phyloP scores from a whole-genome alignment of 1,140 invertebrate genomes.

The Anoplophora glabripennis region DNA sequence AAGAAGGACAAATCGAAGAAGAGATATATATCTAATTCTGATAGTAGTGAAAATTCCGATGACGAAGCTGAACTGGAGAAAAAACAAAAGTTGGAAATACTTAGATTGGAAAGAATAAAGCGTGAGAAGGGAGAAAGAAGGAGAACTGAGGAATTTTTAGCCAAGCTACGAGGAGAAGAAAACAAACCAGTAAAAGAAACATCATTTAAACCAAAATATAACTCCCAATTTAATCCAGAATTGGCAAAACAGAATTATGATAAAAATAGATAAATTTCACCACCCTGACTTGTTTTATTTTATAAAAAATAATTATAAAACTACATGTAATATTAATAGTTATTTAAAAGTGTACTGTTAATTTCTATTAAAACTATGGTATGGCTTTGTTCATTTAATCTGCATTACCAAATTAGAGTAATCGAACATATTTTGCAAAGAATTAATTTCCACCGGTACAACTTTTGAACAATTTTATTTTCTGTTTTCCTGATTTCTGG shows the following conservation, averaged over 20 bases:
- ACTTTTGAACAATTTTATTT: no score
- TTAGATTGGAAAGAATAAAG: conserved; percentile 76
- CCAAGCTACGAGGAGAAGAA: conserved; percentile 58
- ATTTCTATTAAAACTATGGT: no score
- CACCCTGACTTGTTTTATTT: no score
- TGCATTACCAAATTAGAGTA: no score
- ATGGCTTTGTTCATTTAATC: no score
- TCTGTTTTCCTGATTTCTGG: no score
- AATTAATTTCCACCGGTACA: no score
- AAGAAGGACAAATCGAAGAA: conserved; percentile 40
- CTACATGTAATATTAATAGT: no score
- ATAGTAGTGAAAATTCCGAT: conserved; percentile 26
- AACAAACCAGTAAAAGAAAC: conserved; percentile 39
- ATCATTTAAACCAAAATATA: conserved; percentile 74
- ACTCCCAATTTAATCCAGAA: conserved; percentile 91
- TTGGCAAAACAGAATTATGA: conserved; percentile 74
- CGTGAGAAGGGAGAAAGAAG: conserved; percentile 75
- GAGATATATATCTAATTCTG: conserved; percentile 30
- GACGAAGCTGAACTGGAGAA: conserved; percentile 46
- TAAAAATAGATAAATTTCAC: background rate
- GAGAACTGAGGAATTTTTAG: conserved; percentile 68
- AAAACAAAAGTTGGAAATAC: conserved; percentile 62
- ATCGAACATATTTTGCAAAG: no score
- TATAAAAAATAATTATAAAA: no score
- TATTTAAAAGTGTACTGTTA: no score